Evolutionary conservation across 2,888 invertebrate genomes (phyloP).

Genomic region (Sarcophaga caerulescens): DNA sequence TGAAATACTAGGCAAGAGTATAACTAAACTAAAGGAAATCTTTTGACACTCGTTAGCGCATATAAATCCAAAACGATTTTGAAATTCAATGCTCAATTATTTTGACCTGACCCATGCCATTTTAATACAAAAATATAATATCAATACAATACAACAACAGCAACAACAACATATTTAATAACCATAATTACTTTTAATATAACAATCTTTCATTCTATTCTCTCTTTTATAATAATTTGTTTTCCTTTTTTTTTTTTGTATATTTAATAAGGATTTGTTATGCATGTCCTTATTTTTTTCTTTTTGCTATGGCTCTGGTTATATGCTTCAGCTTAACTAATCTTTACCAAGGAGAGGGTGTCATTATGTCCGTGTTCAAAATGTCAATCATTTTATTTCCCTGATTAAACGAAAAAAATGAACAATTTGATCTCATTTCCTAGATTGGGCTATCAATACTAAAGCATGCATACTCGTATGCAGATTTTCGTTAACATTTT

Average conservation of each 20-base stretch:
- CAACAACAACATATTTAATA: conserved; percentile 58
- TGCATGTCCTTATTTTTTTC: conserved; percentile 18
- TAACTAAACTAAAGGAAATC: conserved; percentile 29
- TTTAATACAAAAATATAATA: conserved; percentile 44
- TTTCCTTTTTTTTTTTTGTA: background rate
- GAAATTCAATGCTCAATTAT: conserved; percentile 58
- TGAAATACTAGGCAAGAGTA: background rate
- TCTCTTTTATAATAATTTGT: too few relatives aligned
- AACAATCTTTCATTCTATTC: conserved; percentile 37
- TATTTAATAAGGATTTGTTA: conserved; percentile 45
- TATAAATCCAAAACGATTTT: background rate
- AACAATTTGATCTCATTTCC: conserved; percentile 39
- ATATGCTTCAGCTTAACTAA: conserved; percentile 49
- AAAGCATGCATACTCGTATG: conserved; percentile 50
- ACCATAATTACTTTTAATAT: conserved; percentile 63
- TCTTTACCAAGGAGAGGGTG: conserved; percentile 36
- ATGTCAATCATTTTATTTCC: conserved; percentile 59
- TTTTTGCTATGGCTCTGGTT: background rate
- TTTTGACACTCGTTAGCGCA: conserved; percentile 49
- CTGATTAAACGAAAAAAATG: conserved; percentile 34
- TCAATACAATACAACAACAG: conserved; percentile 21
- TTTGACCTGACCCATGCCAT: conserved; percentile 47
- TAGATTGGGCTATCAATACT: background rate
- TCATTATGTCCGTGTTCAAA: conserved; percentile 11
- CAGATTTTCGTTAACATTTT: conserved; percentile 35